Conservation (phyloP, 2,888 invertebrate genomes). For the Cataglyphis altisquamis region DNA sequence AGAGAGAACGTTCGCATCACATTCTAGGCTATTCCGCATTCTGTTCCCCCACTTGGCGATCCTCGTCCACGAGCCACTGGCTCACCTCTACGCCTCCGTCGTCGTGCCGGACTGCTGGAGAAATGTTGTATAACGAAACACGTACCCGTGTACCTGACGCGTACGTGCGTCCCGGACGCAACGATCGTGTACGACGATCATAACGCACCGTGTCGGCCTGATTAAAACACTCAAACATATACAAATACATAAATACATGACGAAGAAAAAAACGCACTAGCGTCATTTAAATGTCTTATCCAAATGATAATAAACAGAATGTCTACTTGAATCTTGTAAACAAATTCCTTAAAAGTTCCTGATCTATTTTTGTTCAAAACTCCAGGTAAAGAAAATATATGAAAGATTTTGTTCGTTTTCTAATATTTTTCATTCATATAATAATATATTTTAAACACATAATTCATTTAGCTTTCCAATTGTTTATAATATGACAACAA, state of each 20-base stretch:
- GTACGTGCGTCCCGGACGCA: constrained; percentile 57
- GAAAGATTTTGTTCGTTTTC: too few species aligned
- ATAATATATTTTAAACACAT: too few species aligned
- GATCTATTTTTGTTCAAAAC: too few species aligned
- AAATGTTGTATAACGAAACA: constrained; percentile 81
- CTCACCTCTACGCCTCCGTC: constrained; percentile 80
- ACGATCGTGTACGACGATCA: constrained; percentile 2
- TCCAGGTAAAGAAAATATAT: too few species aligned
- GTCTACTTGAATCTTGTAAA: too few species aligned
- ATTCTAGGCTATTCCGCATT: constrained; percentile 87
- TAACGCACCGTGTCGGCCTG: constrained; percentile 1
- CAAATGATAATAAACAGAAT: neutral
- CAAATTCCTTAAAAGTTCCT: too few species aligned
- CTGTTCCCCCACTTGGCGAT: constrained; percentile 84
- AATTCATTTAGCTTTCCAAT: too few species aligned
- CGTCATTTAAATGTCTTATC: neutral
- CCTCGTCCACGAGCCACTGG: constrained; percentile 80
- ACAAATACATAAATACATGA: too few species aligned
- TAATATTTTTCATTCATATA: too few species aligned
- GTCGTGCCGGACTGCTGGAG: constrained; percentile 71
- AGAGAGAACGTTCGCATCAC: constrained; percentile 84
- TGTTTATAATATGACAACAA: too few species aligned
- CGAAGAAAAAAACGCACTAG: neutral
- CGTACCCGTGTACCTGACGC: constrained; percentile 78
- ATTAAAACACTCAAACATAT: neutral